Percentiles rank a stretch among this genome's conserved stretches.
Conservation (phyloP, 2,797 vertebrate species). For the Amblyopsis hoosieri region DNA sequence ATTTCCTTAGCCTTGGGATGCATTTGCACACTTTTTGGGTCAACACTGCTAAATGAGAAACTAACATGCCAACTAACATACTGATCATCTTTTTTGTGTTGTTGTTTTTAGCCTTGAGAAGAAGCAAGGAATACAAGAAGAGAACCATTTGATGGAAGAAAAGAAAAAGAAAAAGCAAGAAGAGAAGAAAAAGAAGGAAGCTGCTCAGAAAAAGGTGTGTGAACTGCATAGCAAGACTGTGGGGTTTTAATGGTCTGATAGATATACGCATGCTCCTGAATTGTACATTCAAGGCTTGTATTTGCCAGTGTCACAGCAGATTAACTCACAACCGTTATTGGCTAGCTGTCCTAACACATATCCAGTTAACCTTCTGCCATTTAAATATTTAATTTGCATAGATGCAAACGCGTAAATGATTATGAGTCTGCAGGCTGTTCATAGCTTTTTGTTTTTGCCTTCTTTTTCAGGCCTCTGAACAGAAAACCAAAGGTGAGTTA, state of each 20-base stretch:
- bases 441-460: slow-evolving; percentile 41
- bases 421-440: neutral
- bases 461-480: slow-evolving; percentile 92
- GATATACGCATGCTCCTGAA: neutral
- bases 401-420: neutral
- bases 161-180: slow-evolving; percentile 99
- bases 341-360: slow-evolving; percentile 16
- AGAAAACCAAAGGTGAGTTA: slow-evolving; percentile 98
- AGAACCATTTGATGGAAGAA: slow-evolving; percentile 99
- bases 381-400: neutral
- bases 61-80: neutral
- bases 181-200: slow-evolving; percentile 99
- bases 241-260: too few species aligned
- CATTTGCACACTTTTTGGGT: too few species aligned
- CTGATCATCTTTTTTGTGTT: neutral
- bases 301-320: slow-evolving; percentile 28
- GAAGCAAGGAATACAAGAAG: slow-evolving; percentile 87
- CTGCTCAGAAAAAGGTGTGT: slow-evolving; percentile 93
- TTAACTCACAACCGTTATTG: neutral
- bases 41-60: too few species aligned
- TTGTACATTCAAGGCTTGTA: neutral
- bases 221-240: neutral
- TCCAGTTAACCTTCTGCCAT: slow-evolving; percentile 1
- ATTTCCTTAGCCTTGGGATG: too few species aligned
- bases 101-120: slow-evolving; percentile 78